These are phyloP conservation scores for Garrulus glandarius DNA, from an alignment of 2,797 vertebrate genomes.

Conservation along the genomic window DNA sequence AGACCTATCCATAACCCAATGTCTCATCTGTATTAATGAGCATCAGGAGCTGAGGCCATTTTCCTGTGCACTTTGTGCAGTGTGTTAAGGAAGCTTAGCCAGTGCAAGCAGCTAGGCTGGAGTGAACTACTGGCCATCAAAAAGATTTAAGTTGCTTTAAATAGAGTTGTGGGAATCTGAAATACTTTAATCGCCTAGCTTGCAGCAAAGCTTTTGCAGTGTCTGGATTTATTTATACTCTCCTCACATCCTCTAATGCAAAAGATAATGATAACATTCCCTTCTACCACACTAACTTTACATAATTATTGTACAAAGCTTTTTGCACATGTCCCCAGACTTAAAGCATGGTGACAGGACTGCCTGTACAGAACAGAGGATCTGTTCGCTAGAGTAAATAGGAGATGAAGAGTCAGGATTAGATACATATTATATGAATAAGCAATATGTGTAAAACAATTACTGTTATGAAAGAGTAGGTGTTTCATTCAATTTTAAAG, in stretches of 20 bases:
- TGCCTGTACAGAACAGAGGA: neutral
- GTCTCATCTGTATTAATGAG: neutral
- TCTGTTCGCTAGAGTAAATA: neutral
- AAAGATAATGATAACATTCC: slow-evolving; percentile 66
- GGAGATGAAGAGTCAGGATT: slow-evolving; percentile 22
- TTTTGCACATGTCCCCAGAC: neutral
- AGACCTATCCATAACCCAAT: neutral
- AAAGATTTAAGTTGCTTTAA: slow-evolving; percentile 59
- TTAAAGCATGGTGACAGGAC: slow-evolving; percentile 13
- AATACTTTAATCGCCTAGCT: slow-evolving; percentile 64
- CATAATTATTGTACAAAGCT: slow-evolving; percentile 48
- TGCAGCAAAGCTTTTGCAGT: slow-evolving; percentile 51
- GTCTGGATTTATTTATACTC: slow-evolving; percentile 66
- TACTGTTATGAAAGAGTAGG: neutral
- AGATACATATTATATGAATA: slow-evolving; percentile 20
- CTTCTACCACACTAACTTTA: slow-evolving; percentile 62
- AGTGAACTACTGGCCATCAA: slow-evolving; percentile 3
- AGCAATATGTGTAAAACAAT: neutral
- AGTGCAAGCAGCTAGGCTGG: neutral
- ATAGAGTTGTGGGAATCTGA: slow-evolving; percentile 57
- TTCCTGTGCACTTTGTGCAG: neutral
- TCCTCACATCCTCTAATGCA: slow-evolving; percentile 43
- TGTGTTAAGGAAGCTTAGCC: neutral
- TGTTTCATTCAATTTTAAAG: neutral
- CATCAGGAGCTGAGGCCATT: neutral